Base-by-base conservation (phyloP, 1,140 invertebrate genomes). In the Pseudomyrmex gracilis region DNA sequence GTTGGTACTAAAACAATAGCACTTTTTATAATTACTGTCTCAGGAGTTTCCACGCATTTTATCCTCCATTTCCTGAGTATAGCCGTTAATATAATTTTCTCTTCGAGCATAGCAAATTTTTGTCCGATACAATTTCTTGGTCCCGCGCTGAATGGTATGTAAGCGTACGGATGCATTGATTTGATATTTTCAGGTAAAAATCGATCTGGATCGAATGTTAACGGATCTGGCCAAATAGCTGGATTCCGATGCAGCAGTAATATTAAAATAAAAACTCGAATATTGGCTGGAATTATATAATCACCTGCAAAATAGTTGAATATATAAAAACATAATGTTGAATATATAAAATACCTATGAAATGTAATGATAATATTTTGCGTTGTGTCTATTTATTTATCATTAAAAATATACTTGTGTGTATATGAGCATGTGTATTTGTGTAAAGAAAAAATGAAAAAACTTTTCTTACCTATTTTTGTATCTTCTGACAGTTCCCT, bases 221-320 rank as follows among this genome's bases (percentile, higher is more conserved):
- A 93, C 0, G 98, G 97, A 89, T 98, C 95, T 49, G 96, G 95
- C 89, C 96, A 98, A 47, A 87, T 45, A 8, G 77, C 20, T 0
- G 90, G 78, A 67, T 90, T 73, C 5, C 71, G 80, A 84, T 97
- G 97, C 78, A 96, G 92, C 60, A 95, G 93, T 24, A 95, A 94
- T 12, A 95, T 94, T 20, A 94, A 89, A 0, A 96, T 74, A 0
- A 92, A 47, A 0, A 96, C 76, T 0, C 90, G 90, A 10, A 93
- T 93, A 9, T 93, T 94, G 53, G 92, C 93, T 12, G 94, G 94
- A 51, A 96, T 57, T 0, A 61, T 9, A 53, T 70, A 85, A 49
- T 85, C 63, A 45, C 77, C 90, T 92, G 34, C 4, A 68, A 83
- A 87, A 84, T 58, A 83, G 57, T n/a, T 76, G 0, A 34, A 12